These are phyloP conservation scores for Amphipyra tragopoginis DNA, from an alignment of 2,888 invertebrate genomes.

Conservation along the genomic window DNA sequence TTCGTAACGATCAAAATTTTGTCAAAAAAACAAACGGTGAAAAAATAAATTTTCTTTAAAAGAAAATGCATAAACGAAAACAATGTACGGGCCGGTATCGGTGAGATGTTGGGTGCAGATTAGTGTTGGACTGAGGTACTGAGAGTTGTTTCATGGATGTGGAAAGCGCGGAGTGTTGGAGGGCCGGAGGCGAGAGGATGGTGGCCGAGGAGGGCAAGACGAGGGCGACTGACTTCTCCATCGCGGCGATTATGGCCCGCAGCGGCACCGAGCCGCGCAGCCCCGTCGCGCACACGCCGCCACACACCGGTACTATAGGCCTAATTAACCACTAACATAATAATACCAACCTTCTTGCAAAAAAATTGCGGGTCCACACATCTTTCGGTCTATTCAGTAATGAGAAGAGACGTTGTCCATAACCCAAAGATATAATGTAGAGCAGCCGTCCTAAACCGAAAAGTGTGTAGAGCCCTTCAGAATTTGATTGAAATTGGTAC, in stretches of 20 bases:
- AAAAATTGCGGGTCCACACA: background rate
- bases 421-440: background rate
- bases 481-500: too few species aligned
- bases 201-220: slow-evolving; percentile 87
- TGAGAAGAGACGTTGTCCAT: background rate
- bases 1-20: slow-evolving; percentile 30
- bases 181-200: slow-evolving; percentile 82
- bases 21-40: slow-evolving; percentile 27
- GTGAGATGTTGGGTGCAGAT: slow-evolving; percentile 74
- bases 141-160: slow-evolving; percentile 86
- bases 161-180: slow-evolving; percentile 85
- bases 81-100: slow-evolving; percentile 77
- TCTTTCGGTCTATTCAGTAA: background rate
- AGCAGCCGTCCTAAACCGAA: background rate
- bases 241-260: slow-evolving; percentile 97
- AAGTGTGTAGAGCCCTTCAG: background rate
- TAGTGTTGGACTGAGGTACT: slow-evolving; percentile 68
- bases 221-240: slow-evolving; percentile 97
- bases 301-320: slow-evolving; percentile 83
- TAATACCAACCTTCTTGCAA: slow-evolving; percentile 4
- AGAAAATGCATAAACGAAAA: slow-evolving; percentile 64
- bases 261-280: slow-evolving; percentile 85
- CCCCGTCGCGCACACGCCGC: slow-evolving; percentile 84
- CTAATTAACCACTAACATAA: slow-evolving; percentile 61
- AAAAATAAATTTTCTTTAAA: slow-evolving; percentile 16